These are phyloP conservation scores for Xenentodon cancila DNA, from an alignment of 2,797 vertebrate species.

Conservation along the genomic window DNA sequence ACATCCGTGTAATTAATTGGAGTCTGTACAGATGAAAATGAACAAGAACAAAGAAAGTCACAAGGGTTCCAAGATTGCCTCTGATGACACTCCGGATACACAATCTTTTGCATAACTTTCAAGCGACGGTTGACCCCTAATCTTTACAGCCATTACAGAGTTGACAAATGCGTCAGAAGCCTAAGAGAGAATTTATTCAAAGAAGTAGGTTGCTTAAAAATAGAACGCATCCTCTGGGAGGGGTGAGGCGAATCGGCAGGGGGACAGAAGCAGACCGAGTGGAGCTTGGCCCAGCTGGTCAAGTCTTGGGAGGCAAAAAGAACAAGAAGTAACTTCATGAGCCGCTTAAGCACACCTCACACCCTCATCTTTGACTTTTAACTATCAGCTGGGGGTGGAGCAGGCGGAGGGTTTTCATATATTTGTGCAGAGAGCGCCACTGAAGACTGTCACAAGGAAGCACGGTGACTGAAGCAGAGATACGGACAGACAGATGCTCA, in stretches of 20 bases:
- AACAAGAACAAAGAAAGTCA: too few species aligned
- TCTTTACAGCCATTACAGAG: conserved; percentile 49
- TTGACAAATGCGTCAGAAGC: conserved; percentile 68
- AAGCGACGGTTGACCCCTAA: conserved; percentile 33
- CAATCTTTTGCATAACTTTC: conserved; percentile 28
- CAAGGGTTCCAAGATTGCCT: neutral
- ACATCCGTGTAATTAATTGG: too few species aligned
- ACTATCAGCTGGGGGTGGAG: neutral
- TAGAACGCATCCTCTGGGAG: conserved; percentile 78
- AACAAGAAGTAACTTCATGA: conserved; percentile 33
- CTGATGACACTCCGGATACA: conserved; percentile 20
- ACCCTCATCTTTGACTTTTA: neutral
- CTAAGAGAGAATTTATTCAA: conserved; percentile 77
- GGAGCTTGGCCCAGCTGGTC: conserved; percentile 58
- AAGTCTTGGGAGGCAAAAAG: conserved; percentile 34
- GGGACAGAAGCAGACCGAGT: conserved; percentile 60
- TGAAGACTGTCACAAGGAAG: conserved; percentile 9
- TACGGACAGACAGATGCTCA: conserved; percentile 10
- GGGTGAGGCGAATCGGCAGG: conserved; percentile 55
- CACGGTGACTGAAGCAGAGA: conserved; percentile 31
- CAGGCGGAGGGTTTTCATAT: neutral
- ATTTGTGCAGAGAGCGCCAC: conserved; percentile 1
- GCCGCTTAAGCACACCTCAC: conserved; percentile 27
- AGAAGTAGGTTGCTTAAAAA: conserved; percentile 86
- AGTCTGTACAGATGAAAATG: too few species aligned